Evolutionary conservation across 2,888 invertebrate species (phyloP).

Genomic region (Blastobasis adustella): DNA sequence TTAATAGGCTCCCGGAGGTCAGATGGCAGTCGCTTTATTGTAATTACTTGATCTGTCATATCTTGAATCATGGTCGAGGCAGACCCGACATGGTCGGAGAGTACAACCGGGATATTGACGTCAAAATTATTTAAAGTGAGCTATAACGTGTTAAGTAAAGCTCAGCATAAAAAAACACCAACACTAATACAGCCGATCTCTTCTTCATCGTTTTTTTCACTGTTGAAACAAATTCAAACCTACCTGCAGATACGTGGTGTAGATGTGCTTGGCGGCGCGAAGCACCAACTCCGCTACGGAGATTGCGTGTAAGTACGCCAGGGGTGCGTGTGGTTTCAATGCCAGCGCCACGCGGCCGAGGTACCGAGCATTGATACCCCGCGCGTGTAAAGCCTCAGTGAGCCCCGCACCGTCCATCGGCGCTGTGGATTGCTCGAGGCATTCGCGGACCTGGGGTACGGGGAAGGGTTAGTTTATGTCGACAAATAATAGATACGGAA

Average conservation of each 20-base stretch:
- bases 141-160: too few species aligned
- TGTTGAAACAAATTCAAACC: neutral
- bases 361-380: conserved; percentile 98
- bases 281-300: conserved; percentile 92
- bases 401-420: conserved; percentile 96
- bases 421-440: conserved; percentile 91
- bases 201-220: too few species aligned
- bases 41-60: too few species aligned
- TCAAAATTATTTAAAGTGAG: too few species aligned
- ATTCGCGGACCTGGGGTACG: conserved; percentile 83
- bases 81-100: too few species aligned
- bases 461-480: neutral
- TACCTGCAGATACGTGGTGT: conserved; percentile 91
- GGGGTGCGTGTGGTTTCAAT: conserved; percentile 83
- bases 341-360: conserved; percentile 92
- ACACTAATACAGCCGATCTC: too few species aligned
- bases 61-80: too few species aligned
- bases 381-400: conserved; percentile 93
- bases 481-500: too few species aligned
- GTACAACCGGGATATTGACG: too few species aligned
- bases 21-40: too few species aligned
- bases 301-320: conserved; percentile 92
- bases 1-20: too few species aligned
- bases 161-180: too few species aligned
- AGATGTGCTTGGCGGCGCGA: conserved; percentile 94